Evolutionary conservation across 2,888 invertebrate genomes (phyloP), one percentile per base, ranked within the genome.

Genomic region (Heliconius cydno): DNA sequence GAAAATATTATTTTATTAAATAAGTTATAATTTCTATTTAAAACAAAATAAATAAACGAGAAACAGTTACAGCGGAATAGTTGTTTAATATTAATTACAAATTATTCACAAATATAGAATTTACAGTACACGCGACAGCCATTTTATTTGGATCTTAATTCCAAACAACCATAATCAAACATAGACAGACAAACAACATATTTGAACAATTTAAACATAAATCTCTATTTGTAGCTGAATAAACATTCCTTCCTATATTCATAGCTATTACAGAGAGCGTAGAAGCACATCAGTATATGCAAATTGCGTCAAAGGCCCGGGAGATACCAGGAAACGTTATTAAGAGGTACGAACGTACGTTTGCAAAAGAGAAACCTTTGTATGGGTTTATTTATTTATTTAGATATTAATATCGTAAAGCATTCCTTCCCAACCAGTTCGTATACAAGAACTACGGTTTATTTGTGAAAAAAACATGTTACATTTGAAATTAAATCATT

Each of bases 261-360:
- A 70, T 79, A 70, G 78, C 81, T 85, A 84, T 82, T 82, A 84
- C 82, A 83, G 82, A 38, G 34, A 34, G 34, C 78, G 83, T 73
- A 70, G 83, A 81, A 84, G 84, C 85, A 87, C 85, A 88, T 88
- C 86, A 86, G 86, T 85, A 80, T 86, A 90, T 89, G 87, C 86
- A 89, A 90, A 90, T 89, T 85, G 85, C 86, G 84, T 87, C 87
- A 88, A 89, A 90, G 88, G 85, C 80, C 79, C 83, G 82, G 66
- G 79, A 87, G 84, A 84, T 85, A 85, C 80, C 82, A 68, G 82
- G 85, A 84, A 88, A 87, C 84, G 82, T 86, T 85, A 85, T 87
- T 86, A 86, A 85, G 79, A 83, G 84, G 78, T 75, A 76, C 78
- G 77, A 82, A 83, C 77, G 79, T 84, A 83, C 83, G 84, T 81